Evolutionary conservation across 2,113 vertebrate genomes (phyloP), one percentile per base, ranked within the genome.

Genomic region (Capricornis sumatraensis): DNA sequence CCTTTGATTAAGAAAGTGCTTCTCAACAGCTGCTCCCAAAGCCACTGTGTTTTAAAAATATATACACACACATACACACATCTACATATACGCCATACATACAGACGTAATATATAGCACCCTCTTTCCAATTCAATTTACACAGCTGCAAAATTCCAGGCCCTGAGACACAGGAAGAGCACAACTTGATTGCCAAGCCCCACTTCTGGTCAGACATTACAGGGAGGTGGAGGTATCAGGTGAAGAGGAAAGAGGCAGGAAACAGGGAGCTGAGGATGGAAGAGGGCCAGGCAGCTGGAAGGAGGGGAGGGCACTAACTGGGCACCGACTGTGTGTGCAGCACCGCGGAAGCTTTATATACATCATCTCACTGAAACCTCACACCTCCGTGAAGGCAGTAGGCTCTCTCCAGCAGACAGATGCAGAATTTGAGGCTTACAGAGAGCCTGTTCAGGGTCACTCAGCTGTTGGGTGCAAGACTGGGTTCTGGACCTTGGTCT

Each of bases 21-120:
- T 97, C 97, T 84, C 92, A 97, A 98, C 50, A 98, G 98, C 91
- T 96, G 90, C 87, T 97, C 91, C 71, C 96, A 95, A 85, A 93
- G 97, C 96, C 98, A 98, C 97, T 98, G 79, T 0, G 1, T 53
- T 82, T 43, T 27, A 76, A 43, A 82, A 36, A 53, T 88, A 74
- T 12, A 90, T 13, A 87, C 4, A 47, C 3, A 62, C 16, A 36
- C 10, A 17, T 14, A 4, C 25, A 28, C 15, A 52, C 21, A 6
- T 76, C 21, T 36, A 23, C 25, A 33, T 21, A 43, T 1, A 27
- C 3, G 53, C 21, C 1, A 40, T 8, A 13, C 6, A 33, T 5
- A 23, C 23, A 10, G 28, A 43, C 7, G 0, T 79, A 58, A 52
- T 47, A n/a, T 50, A 6, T 27, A 78, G n/a, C 28, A 62, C n/a